Conservation (phyloP, 2,113 vertebrate genomes). For the Burhinus oedicnemus region DNA sequence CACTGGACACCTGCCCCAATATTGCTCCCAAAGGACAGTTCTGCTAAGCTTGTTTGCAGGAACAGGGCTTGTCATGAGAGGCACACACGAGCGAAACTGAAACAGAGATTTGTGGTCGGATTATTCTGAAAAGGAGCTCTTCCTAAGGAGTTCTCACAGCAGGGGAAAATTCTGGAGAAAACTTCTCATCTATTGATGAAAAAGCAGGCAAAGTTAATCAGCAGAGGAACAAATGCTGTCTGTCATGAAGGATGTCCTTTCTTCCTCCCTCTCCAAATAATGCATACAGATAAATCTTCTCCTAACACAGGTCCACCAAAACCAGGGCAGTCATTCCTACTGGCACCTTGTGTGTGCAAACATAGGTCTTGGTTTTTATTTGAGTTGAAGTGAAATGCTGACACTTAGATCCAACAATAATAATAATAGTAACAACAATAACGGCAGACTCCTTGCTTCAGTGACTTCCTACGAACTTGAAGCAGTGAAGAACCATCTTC, state of each 20-base stretch:
- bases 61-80: background rate
- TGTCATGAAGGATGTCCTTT: background rate
- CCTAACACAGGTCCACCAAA: background rate
- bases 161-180: background rate
- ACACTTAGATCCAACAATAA: too few species aligned
- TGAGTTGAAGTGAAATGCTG: background rate
- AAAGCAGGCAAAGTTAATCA: background rate
- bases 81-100: too few species aligned
- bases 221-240: background rate
- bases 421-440: fast-evolving
- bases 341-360: background rate
- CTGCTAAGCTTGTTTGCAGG: background rate
- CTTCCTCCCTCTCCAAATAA: background rate
- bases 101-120: background rate
- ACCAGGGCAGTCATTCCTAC: background rate
- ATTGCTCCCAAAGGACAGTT: background rate
- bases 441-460: background rate
- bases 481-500: background rate
- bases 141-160: background rate
- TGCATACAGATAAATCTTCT: background rate
- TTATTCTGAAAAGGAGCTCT: background rate
- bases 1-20: background rate
- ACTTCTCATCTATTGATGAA: background rate
- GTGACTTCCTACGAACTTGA: background rate
- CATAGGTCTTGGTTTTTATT: fast-evolving